Base-by-base conservation (phyloP, 1,140 invertebrate species). In the Bradysia coprophila region DNA sequence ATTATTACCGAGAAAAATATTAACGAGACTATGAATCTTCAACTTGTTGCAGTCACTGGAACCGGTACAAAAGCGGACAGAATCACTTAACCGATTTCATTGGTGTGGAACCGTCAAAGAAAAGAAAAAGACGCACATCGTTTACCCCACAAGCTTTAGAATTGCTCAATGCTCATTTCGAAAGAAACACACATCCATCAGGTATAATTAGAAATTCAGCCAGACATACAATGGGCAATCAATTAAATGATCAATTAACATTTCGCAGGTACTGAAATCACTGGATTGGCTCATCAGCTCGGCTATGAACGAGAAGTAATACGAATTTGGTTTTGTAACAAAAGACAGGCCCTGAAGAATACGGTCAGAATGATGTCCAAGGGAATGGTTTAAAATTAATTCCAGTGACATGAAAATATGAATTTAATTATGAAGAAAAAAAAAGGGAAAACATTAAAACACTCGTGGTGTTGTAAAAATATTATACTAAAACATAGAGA, bases 241-340 rank as follows among this genome's bases (percentile, higher is more conserved):
- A 38, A 38, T 38, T 20, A 9, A 43, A n/a, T 9, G n/a, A 31
- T 31, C 9, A 31, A n/a, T 31, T 38, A 38, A 31, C n/a, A n/a
- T 48, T 43, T 38, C 42, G 24, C 64, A 91, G 92, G 91, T 49
- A 90, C 87, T 43, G 92, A 96, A 70, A 96, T 97, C 61, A 96
- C 91, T 20, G 84, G 86, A 18, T 64, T 98, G 41, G 89, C 92
- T 20, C 86, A 94, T 54, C 85, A 94, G 58, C 66, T 98, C 22
- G 91, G 91, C 44, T 96, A 96, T 63, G 92, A 97, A 56, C 70
- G 92, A 43, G 93, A 97, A 72, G 93, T 98, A 15, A 95, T 98
- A 54, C 71, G 93, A 61, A 96, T 98, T 64, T 97, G 93, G 93
- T 98, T 98, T 64, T 98, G 93, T 65, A 98, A 98, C 65, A 97